A percentile compares a stretch with the other conserved stretches of the same genome.
These are phyloP conservation scores for Cerastoderma edule DNA, from an alignment of 2,888 invertebrate genomes.

Conservation along the genomic window DNA sequence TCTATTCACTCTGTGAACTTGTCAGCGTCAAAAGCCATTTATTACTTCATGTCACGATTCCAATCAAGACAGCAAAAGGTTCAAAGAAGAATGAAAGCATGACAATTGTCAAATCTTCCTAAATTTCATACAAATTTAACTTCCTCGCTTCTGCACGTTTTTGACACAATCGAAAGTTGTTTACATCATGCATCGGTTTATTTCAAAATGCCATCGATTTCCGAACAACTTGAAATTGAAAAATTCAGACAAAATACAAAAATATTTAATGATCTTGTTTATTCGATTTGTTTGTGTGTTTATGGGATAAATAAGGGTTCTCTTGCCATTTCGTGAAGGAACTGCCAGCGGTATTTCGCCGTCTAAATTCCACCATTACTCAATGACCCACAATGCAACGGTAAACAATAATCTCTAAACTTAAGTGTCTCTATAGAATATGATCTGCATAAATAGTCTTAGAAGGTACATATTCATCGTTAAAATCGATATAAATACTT, in stretches of 20 bases:
- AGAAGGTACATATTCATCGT: background rate
- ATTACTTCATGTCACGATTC: too few relatives aligned
- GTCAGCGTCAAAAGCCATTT: too few relatives aligned
- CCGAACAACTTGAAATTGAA: background rate
- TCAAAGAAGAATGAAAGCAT: too few relatives aligned
- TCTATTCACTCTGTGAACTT: too few relatives aligned
- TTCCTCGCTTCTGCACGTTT: slow-evolving; percentile 15
- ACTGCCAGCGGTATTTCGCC: slow-evolving; percentile 31
- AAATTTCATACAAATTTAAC: slow-evolving; percentile 3
- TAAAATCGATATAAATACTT: too few relatives aligned
- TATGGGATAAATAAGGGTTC: slow-evolving; percentile 12
- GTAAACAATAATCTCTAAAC: slow-evolving; percentile 8
- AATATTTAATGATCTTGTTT: background rate
- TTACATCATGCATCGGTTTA: slow-evolving; percentile 1
- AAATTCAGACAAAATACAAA: background rate
- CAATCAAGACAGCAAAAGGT: too few relatives aligned
- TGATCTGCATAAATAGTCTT: background rate
- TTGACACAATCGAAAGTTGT: slow-evolving; percentile 20
- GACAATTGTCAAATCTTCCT: too few relatives aligned
- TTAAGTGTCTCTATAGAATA: background rate
- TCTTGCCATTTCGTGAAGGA: slow-evolving; percentile 57
- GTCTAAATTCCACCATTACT: slow-evolving; percentile 52
- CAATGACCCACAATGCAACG: slow-evolving; percentile 55
- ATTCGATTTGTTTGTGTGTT: background rate
- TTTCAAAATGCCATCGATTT: background rate